Conservation (phyloP, 2,113 vertebrate genomes). For the Ginglymostoma cirratum region DNA sequence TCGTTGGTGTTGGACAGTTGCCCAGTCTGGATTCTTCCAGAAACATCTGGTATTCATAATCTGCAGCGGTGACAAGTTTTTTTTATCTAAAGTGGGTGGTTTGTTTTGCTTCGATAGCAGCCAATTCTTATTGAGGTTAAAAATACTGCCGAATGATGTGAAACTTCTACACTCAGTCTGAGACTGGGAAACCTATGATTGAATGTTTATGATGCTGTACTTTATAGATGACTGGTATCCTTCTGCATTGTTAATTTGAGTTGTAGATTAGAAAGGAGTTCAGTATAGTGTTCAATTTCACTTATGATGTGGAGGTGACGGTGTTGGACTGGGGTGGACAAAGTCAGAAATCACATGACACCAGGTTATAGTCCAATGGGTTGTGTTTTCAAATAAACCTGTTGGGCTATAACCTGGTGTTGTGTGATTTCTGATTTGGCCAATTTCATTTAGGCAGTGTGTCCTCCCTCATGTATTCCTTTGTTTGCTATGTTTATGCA, state of each 20-base stretch:
- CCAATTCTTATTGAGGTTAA: not conserved
- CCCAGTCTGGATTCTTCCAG: not conserved
- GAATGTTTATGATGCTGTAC: not conserved
- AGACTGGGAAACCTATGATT: not conserved
- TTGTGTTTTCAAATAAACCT: too few relatives aligned
- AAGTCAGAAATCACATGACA: too few relatives aligned
- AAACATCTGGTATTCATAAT: slow-evolving; percentile 18
- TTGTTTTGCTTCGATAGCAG: not conserved
- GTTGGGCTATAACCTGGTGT: too few relatives aligned
- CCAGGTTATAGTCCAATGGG: too few relatives aligned
- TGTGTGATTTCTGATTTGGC: too few relatives aligned
- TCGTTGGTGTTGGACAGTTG: not conserved
- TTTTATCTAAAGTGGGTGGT: not conserved
- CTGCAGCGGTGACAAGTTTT: not conserved
- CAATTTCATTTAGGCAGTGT: not conserved
- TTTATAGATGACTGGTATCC: not conserved
- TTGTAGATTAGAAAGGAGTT: not conserved
- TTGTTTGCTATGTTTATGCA: not conserved
- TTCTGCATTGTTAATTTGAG: not conserved
- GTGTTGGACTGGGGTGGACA: too few relatives aligned
- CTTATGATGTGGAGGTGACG: too few relatives aligned
- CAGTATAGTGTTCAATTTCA: not conserved
- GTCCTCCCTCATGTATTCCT: too few relatives aligned
- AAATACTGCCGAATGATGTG: not conserved
- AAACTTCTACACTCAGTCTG: not conserved